Conservation (phyloP, 1,140 invertebrate genomes). For the Habropoda laboriosa region DNA sequence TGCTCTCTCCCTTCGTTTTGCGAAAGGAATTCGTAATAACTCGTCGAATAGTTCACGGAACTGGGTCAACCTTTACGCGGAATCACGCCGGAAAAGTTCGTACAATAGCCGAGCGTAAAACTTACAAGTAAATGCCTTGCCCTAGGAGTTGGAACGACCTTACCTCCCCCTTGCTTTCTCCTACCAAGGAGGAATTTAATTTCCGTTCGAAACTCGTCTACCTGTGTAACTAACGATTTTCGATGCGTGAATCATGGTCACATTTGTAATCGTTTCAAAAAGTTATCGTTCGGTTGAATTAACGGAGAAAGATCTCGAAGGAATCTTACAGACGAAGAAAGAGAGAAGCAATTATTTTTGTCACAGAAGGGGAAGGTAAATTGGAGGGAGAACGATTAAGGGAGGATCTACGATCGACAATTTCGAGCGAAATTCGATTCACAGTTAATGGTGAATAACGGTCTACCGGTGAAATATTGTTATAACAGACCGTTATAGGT, state of each 20-base stretch:
- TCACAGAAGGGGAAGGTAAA: not conserved
- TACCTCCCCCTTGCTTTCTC: no score
- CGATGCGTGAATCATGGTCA: not conserved
- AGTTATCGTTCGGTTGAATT: no score
- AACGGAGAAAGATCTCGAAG: not conserved
- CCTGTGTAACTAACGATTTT: no score
- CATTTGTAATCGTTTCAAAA: not conserved
- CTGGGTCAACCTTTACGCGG: constrained; percentile 33
- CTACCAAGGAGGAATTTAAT: constrained; percentile 28
- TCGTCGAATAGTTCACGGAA: constrained; percentile 29
- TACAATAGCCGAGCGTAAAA: constrained; percentile 42
- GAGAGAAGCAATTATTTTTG: not conserved
- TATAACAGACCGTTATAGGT: constrained; percentile 26
- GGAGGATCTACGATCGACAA: constrained; percentile 21
- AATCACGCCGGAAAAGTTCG: not conserved
- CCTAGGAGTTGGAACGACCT: not conserved
- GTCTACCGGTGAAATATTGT: not conserved
- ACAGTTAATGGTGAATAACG: constrained; percentile 35
- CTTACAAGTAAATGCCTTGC: constrained; percentile 22
- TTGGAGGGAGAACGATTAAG: constrained; percentile 17
- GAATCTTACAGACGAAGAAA: not conserved
- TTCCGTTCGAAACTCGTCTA: not conserved
- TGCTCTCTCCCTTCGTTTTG: not conserved
- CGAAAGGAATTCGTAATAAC: constrained; percentile 46
- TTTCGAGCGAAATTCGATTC: constrained; percentile 21